Base-by-base conservation (phyloP, 1,140 invertebrate species). In the Pachyrhynchus sulphureomaculatus region DNA sequence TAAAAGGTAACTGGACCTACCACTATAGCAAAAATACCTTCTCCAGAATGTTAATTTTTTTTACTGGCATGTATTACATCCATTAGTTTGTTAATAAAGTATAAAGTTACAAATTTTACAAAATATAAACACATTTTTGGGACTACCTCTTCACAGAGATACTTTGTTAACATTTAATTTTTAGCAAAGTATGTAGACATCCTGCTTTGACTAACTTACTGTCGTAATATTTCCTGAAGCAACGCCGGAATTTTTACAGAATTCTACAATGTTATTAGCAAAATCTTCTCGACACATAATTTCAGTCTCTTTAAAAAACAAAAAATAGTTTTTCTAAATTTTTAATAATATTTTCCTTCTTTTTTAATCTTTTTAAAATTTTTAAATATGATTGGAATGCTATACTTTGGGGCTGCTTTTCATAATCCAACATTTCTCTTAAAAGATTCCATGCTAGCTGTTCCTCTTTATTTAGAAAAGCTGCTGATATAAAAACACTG, bases 401-500 rank as follows among this genome's bases (percentile, higher is more conserved):
- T 24, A 59, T 53, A 62, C 42, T 55, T 10, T 54, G 15, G 34
- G 53, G 49, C 24, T 0, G 18, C 56, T 32, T 59, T 13, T 67
- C 44, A 2, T 51, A 47, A 51, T 58, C 47, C 26, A 80, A 33
- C 66, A 81, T 76, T 74, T 76, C 72, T 13, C 77, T 53, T n/a
- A 88, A 68, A 23, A 84, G 57, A 57, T 80, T 68, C 76, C 81
- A 80, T 4, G 78, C 86, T 51, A 83, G 64, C 20, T 81, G 70
- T 47, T 77, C 67, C 51, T 85, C 80, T 34, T 80, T 74, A 67
- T 84, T 77, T 44, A 67, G 64, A 73, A 88, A 87, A 12, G 85
- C 77, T 24, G 82, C 79, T 36, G 64, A 48, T 62, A 83, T 76
- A 10, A 87, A 34, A 17, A 61, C 69, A 69, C 74, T 81, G 63